A percentile compares a stretch with the other conserved stretches of the same genome.
Conservation (phyloP, 2,113 vertebrate genomes). For the Sebastes fasciatus region DNA sequence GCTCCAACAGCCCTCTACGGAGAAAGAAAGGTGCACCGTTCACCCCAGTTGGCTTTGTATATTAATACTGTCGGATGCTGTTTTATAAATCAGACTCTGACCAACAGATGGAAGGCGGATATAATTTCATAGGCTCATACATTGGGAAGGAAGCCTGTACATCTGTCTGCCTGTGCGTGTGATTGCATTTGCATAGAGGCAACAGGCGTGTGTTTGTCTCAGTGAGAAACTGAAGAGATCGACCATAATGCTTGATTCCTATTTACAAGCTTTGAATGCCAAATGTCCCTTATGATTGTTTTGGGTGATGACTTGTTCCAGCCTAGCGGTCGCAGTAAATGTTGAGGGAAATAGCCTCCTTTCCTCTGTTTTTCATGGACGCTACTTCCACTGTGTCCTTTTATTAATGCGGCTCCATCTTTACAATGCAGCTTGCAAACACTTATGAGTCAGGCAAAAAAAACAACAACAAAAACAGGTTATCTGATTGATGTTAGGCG, state of each 20-base stretch:
- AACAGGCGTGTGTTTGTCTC: conserved; percentile 56
- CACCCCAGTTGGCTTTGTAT: conserved; percentile 42
- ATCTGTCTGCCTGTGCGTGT: conserved; percentile 62
- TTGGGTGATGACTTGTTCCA: conserved; percentile 60
- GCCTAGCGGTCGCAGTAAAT: conserved; percentile 39
- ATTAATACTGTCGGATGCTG: conserved; percentile 55
- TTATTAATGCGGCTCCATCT: conserved; percentile 26
- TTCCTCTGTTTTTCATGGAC: conserved; percentile 29
- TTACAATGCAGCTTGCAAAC: conserved; percentile 44
- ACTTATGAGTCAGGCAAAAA: conserved; percentile 45
- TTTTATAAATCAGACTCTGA: conserved; percentile 62
- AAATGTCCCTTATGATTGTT: conserved; percentile 67
- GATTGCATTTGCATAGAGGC: conserved; percentile 70
- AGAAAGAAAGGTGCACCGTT: not conserved
- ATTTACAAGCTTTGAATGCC: conserved; percentile 67
- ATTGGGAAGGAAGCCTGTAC: conserved; percentile 60
- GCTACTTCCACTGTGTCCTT: conserved; percentile 37
- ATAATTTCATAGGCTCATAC: conserved; percentile 66
- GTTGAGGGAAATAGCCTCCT: conserved; percentile 43
- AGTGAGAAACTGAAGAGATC: conserved; percentile 32
- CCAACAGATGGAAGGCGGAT: conserved; percentile 72
- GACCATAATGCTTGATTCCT: conserved; percentile 53
- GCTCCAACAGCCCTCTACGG: not conserved
- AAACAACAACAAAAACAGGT: conserved; percentile 31
- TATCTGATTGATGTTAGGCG: conserved; percentile 77